Percentiles rank a stretch among this genome's conserved stretches.
Conservation (phyloP, 1,140 invertebrate genomes). For the Drosophila subobscura region DNA sequence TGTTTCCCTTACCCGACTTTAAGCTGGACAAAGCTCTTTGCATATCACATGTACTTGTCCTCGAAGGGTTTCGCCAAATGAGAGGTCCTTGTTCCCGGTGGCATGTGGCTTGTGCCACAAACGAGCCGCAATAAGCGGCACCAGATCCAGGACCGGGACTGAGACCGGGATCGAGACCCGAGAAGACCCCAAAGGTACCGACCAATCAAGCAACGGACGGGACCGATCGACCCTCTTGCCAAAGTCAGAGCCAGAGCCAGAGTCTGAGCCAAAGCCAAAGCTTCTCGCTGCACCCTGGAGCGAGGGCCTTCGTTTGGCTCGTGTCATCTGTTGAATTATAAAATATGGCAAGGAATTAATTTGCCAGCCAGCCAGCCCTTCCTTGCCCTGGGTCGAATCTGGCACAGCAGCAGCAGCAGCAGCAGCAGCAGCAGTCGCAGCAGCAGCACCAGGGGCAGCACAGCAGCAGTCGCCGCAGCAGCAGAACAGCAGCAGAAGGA, state of each 20-base stretch:
- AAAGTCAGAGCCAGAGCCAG: background rate
- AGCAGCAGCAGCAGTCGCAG: constrained; percentile 29
- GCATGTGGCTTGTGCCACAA: constrained; percentile 76
- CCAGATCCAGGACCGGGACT: constrained; percentile 8
- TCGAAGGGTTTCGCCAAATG: constrained; percentile 5
- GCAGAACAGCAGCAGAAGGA: constrained; percentile 46
- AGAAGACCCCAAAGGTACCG: constrained; percentile 23
- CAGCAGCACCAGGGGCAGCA: constrained; percentile 36
- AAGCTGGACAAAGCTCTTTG: no score
- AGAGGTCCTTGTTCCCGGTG: constrained; percentile 25
- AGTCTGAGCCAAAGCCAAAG: background rate
- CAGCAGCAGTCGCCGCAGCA: constrained; percentile 24
- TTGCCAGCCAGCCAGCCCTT: constrained; percentile 49
- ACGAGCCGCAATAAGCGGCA: constrained; percentile 50
- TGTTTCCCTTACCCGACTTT: no score
- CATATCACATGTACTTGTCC: no score
- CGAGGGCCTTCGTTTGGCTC: constrained; percentile 58
- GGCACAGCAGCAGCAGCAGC: constrained; percentile 66
- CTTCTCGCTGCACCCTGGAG: constrained; percentile 10
- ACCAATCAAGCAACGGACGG: constrained; percentile 9
- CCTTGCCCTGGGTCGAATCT: constrained; percentile 56
- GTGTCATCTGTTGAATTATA: constrained; percentile 83
- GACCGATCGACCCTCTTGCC: constrained; percentile 42
- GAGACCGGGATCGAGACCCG: constrained; percentile 21
- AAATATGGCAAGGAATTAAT: constrained; percentile 83